A percentile compares a stretch with the other conserved stretches of the same genome.
Conservation (phyloP, 2,113 vertebrate genomes). For the Rhombomys opimus region DNA sequence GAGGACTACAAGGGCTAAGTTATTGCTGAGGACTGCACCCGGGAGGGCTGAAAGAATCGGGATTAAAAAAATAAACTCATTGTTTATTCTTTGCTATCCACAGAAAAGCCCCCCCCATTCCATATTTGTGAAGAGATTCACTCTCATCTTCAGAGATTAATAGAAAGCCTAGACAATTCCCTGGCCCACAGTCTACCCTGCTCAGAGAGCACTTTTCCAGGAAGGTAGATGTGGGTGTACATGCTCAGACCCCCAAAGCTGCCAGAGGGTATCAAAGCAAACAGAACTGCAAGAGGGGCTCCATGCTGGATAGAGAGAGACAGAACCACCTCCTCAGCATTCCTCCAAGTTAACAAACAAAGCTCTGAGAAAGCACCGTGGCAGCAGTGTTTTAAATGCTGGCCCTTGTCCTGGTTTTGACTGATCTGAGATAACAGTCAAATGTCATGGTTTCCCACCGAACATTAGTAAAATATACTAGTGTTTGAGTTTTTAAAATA, state of each 20-base stretch:
- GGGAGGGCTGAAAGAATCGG: constrained; percentile 81
- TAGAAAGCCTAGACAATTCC: constrained; percentile 79
- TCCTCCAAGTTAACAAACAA: neutral
- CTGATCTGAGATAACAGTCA: neutral
- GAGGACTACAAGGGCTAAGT: constrained; percentile 87
- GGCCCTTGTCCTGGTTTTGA: neutral
- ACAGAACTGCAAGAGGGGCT: neutral
- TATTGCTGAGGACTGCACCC: constrained; percentile 85
- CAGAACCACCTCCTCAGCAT: neutral
- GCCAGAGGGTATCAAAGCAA: neutral
- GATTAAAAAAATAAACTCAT: constrained; percentile 80
- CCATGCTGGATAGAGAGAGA: neutral
- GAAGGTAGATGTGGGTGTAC: neutral
- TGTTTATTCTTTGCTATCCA: constrained; percentile 87
- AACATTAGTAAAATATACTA: constrained; percentile 6
- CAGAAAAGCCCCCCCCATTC: constrained; percentile 77
- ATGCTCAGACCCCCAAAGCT: neutral
- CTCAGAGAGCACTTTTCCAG: constrained; percentile 61
- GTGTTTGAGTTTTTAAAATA: neutral
- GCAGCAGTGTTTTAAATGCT: neutral
- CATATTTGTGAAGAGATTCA: constrained; percentile 88
- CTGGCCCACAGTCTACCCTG: constrained; percentile 55
- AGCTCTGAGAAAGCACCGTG: neutral
- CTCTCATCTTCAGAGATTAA: constrained; percentile 85
- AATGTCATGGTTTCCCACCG: neutral